Percentiles rank a stretch among this genome's conserved stretches.
Conservation (phyloP, 2,113 vertebrate genomes). For the Bubo bubo region DNA sequence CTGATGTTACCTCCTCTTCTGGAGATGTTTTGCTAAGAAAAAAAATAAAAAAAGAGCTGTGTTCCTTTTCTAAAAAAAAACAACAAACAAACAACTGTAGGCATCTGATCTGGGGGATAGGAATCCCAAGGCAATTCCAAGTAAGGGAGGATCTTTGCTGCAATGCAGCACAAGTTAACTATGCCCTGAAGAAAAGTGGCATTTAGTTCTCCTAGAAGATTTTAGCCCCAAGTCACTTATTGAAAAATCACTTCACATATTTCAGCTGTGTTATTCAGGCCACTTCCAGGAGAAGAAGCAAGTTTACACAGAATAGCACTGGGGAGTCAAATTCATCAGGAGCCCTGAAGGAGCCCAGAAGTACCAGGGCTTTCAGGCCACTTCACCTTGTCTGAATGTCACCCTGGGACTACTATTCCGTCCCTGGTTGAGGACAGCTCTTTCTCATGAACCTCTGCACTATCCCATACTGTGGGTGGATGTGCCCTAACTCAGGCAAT, state of each 20-base stretch:
- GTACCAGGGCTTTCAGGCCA: not conserved
- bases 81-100: no score
- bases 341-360: not conserved
- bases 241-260: not conserved
- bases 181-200: not conserved
- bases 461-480: not conserved
- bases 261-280: not conserved
- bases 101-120: not conserved
- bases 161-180: not conserved
- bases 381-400: not conserved
- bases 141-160: not conserved
- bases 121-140: not conserved
- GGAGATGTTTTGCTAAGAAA: not conserved
- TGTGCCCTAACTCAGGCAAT: not conserved
- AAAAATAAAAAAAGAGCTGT: fast-evolving
- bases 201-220: not conserved
- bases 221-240: not conserved
- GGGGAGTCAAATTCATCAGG: not conserved
- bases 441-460: not conserved
- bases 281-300: not conserved
- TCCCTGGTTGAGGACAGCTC: not conserved
- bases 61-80: not conserved
- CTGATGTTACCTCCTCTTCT: not conserved
- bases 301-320: not conserved
- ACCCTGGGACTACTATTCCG: not conserved